Evolutionary conservation across 2,888 invertebrate species (phyloP).

Genomic region (Epirrita christyi): DNA sequence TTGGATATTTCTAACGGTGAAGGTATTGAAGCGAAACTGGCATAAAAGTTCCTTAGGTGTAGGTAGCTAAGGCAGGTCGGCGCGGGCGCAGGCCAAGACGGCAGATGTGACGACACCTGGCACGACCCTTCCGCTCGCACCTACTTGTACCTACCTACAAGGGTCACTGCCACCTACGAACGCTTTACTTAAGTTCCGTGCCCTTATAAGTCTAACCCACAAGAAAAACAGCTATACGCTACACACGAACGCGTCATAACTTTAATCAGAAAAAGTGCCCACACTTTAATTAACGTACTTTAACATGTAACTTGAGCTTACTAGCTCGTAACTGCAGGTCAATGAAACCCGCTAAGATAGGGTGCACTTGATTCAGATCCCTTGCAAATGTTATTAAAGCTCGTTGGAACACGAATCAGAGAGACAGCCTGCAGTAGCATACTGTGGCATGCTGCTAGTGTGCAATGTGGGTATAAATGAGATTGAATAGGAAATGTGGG

Average conservation of each 20-base stretch:
- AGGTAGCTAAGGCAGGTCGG: constrained; percentile 49
- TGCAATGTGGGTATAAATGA: constrained; percentile 35
- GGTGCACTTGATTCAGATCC: constrained; percentile 49
- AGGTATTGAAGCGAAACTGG: constrained; percentile 67
- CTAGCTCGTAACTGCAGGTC: constrained; percentile 55
- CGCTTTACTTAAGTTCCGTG: constrained; percentile 62
- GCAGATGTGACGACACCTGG: constrained; percentile 83
- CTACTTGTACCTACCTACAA: constrained; percentile 25
- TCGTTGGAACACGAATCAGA: constrained; percentile 26
- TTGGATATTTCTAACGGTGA: constrained; percentile 56
- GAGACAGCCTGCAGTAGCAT: constrained; percentile 28
- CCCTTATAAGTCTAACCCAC: constrained; percentile 59
- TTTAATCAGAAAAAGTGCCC: constrained; percentile 66
- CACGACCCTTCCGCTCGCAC: constrained; percentile 77
- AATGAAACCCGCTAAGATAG: constrained; percentile 54
- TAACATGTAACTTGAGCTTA: constrained; percentile 46
- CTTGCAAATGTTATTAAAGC: constrained; percentile 48
- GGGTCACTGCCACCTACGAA: constrained; percentile 64
- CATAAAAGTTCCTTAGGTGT: constrained; percentile 62
- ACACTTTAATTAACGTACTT: constrained; percentile 53
- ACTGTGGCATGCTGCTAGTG: constrained; percentile 19
- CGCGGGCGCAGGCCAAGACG: constrained; percentile 63
- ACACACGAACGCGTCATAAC: constrained; percentile 74
- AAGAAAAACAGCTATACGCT: constrained; percentile 67
- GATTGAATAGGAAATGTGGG: constrained; percentile 43